Evolutionary conservation across 23 tunicate species (phyloP).

Genomic region (Halocynthia roretzi): DNA sequence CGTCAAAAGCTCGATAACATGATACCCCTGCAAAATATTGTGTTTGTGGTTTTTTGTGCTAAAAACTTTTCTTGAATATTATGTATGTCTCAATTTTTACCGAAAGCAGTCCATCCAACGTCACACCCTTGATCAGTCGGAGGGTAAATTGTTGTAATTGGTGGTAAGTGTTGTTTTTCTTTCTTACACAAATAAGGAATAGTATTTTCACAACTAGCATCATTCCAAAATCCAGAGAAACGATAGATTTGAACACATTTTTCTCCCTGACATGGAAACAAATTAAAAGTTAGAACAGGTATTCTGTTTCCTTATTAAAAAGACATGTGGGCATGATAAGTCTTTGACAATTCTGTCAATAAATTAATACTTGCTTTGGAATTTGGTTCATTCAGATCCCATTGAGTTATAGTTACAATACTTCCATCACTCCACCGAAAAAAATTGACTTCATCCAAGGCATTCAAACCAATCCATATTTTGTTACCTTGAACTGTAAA

Average conservation of each 20-base stretch:
- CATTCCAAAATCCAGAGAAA: constrained; percentile 72
- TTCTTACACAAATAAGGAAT: constrained; percentile 73
- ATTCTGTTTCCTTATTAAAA: too few relatives aligned
- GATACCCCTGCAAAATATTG: constrained; percentile 50
- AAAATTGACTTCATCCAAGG: constrained; percentile 47
- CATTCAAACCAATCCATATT: constrained; percentile 91
- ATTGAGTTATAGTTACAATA: constrained; percentile 57
- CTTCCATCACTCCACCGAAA: constrained; percentile 77
- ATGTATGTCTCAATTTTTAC: constrained; percentile 5
- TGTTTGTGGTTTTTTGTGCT: background rate
- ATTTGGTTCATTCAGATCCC: constrained; percentile 72
- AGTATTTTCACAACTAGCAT: constrained; percentile 35
- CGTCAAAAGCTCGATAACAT: constrained; percentile 65
- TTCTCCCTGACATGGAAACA: constrained; percentile 29
- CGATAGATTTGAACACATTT: constrained; percentile 69
- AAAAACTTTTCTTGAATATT: background rate
- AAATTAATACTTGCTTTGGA: constrained; percentile 32
- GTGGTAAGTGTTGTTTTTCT: constrained; percentile 66
- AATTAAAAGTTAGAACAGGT: too few relatives aligned
- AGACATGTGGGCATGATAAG: too few relatives aligned
- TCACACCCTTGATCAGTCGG: constrained; percentile 82
- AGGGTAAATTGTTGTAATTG: constrained; percentile 22
- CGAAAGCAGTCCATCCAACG: constrained; percentile 76
- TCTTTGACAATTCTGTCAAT: too few relatives aligned
- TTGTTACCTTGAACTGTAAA: constrained; percentile 43